Evolutionary conservation across 1,140 invertebrate species (phyloP), one percentile per base, ranked within the genome.

Genomic region (Solen grandis): DNA sequence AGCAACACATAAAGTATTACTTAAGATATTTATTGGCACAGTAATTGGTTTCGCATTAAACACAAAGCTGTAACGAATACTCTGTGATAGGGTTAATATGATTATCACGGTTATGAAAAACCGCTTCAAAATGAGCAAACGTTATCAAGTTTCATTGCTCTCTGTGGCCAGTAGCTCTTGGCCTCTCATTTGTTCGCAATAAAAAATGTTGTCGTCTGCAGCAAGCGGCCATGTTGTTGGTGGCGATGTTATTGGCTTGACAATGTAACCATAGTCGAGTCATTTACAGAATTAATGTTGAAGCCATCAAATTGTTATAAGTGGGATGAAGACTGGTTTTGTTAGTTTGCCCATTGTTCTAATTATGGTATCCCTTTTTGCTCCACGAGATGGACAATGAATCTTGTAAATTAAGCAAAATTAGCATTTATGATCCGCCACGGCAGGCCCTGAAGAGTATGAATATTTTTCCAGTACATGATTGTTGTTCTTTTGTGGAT

Each of bases 371-470:
- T 60, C 55, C 55, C 46, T 57, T 60, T 36, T 22, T 73, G 31
- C 60, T 59, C 46, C 70, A 60, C 31, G 31, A 60, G 60, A 60
- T 73, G 59, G 70, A 60, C 70, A 73, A 73, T 57, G 57, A 73
- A 73, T 57, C 59, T 73, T 73, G 55, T 60, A 73, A 73, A 73
- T 60, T 52, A 73, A 60, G 57, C 13, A 73, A 73, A 46, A 73
- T 73, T 73, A 57, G 54, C 70, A 73, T 73, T 73, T 60, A 73
- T 73, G 70, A 60, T 73, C 19, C 27, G 31, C 35, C 36, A 1
- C 22, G 52, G 38, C 70, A 73, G 10, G 19, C 22, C 27, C 50
- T 33, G 29, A n/a, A 57, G 29, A 41, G 57, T 57, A 25, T 60
- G 35, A 54, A 60, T 36, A 59, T 41, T 57, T 73, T 41, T 73